Percentiles rank a stretch among this genome's conserved stretches.
Conservation (phyloP, 2,113 vertebrate genomes). For the Cyanoderma ruficeps region DNA sequence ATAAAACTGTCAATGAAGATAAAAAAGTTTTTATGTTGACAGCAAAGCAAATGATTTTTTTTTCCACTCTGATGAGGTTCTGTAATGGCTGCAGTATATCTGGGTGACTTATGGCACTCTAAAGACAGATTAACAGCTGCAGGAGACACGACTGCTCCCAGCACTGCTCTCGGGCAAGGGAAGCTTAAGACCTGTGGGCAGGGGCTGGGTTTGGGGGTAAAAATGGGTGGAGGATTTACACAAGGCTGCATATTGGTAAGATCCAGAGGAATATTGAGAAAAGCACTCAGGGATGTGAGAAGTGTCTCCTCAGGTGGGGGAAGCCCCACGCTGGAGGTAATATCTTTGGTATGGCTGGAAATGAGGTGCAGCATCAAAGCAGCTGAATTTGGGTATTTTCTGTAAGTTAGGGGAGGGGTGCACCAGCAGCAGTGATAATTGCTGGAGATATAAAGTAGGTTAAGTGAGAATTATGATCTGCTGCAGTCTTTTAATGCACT, state of each 20-base stretch:
- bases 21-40: conserved; percentile 69
- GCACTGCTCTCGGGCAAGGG: background rate
- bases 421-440: background rate
- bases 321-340: fast-evolving
- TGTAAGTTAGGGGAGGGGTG: background rate
- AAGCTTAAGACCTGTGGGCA: conserved; percentile 15
- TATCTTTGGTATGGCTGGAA: background rate
- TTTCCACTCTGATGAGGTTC: conserved; percentile 66
- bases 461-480: background rate
- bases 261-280: background rate
- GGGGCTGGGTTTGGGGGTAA: background rate
- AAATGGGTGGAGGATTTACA: background rate
- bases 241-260: background rate
- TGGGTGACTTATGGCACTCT: conserved; percentile 59
- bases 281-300: background rate
- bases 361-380: background rate
- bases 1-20: conserved; percentile 74
- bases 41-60: conserved; percentile 68
- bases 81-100: conserved; percentile 57
- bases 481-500: background rate
- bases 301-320: background rate
- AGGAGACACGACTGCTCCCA: conserved; percentile 14
- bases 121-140: conserved; percentile 61
- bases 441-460: background rate
- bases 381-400: background rate